These are phyloP conservation scores for Glyptemys insculpta DNA, from an alignment of 2,797 vertebrate species.

Conservation along the genomic window DNA sequence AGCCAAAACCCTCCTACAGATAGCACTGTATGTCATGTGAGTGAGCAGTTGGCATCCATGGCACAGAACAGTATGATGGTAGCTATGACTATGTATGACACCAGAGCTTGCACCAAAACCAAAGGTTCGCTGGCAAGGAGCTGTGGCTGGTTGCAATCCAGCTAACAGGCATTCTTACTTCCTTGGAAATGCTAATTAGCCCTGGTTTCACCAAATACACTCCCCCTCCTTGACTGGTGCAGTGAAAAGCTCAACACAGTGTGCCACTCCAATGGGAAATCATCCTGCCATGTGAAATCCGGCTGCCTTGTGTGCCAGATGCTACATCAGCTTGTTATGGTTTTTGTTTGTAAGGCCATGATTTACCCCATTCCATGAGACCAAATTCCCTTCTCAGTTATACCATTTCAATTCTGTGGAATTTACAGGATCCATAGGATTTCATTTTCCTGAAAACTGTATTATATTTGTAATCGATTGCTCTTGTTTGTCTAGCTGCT, in stretches of 20 bases:
- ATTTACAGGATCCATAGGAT: not conserved
- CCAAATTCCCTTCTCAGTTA: slow-evolving; percentile 10
- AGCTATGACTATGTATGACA: fast-evolving
- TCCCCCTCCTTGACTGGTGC: not conserved
- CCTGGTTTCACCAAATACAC: not conserved
- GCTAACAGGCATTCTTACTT: not conserved
- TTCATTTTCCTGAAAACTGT: slow-evolving; percentile 26
- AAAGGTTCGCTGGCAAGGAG: not conserved
- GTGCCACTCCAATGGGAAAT: not conserved
- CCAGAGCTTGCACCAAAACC: not conserved
- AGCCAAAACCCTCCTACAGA: not conserved
- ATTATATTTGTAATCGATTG: slow-evolving; percentile 23
- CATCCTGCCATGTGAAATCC: not conserved
- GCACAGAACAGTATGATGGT: not conserved
- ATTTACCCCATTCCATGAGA: not conserved
- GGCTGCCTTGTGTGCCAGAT: not conserved
- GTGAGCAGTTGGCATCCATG: not conserved
- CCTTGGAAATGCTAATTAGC: not conserved
- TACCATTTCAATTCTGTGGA: not conserved
- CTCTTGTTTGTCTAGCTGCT: not conserved
- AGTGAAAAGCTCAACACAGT: not conserved
- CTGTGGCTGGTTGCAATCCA: not conserved
- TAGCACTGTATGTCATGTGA: not conserved
- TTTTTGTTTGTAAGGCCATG: not conserved
- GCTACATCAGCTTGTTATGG: fast-evolving